Base-by-base conservation (phyloP, 1,140 invertebrate species). In the Sycophila sp. region DNA sequence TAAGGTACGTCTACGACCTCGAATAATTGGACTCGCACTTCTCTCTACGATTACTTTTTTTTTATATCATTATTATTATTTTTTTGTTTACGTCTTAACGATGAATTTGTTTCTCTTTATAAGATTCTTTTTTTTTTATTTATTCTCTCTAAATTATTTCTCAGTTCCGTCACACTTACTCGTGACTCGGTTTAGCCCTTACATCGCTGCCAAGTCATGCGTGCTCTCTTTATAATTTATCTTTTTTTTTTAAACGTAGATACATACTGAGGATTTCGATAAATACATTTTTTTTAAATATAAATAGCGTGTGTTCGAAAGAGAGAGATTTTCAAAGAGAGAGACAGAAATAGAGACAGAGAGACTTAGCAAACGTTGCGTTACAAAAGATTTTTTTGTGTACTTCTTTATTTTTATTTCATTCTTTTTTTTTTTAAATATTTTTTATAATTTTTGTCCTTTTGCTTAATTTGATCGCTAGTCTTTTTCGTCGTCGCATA, bases 341-440 rank as follows among this genome's bases (percentile, higher is more conserved):
- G 17, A 59, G 32, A 49, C 2, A 49, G 45, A 62, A 34, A 49
- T 17, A 62, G 34, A 19, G 6, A 62, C 2, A 38, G 59, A 62
- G 4, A 70, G 36, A 63, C 19, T 63, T 63, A 63, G 36, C 38
- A 70, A 64, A 64, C 40, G 22, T 71, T 38, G 60, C 60, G 30
- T 64, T 71, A 71, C 40, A 71, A 71, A 71, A 71, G 19, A 58
- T 71, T 63, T 47, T 60, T 62, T 60, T 45, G 34, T 32, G 10
- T 59, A 62, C 32, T 42, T 30, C 40, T 68, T 59, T 68, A 1
- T 34, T 19, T 58, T 58, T 34, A 47, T 47, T 28, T 13, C 2
- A 8, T 0, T 17, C 3, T 32, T 66, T 30, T 53, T 53, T 3
- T 30, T 30, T 53, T 53, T 30, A 0, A n/a, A n/a, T n/a, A n/a